Percentiles rank a stretch among this genome's conserved stretches.
These are phyloP conservation scores for Oreochromis mossambicus DNA, from an alignment of 2,797 vertebrate genomes.

Conservation along the genomic window DNA sequence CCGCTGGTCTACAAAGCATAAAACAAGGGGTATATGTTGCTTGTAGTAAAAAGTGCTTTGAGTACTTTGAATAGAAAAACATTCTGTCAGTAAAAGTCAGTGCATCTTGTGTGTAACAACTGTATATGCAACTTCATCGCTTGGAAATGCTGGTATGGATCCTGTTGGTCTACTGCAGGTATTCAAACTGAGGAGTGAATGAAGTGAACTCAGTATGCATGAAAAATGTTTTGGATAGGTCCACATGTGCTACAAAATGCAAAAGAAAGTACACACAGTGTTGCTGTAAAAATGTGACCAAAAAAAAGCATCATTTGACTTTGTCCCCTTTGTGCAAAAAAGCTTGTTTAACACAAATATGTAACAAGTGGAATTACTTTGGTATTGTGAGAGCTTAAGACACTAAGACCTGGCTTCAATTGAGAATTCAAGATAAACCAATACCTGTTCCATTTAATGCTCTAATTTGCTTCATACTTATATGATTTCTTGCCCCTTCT, in stretches of 20 bases:
- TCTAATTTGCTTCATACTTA: neutral
- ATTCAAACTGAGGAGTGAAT: accelerated
- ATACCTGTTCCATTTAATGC: neutral
- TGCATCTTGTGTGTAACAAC: neutral
- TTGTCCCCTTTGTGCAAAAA: neutral
- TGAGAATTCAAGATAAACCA: neutral
- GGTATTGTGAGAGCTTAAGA: neutral
- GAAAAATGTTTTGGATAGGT: neutral
- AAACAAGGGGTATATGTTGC: neutral
- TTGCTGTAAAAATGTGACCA: too few species aligned
- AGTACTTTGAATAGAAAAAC: neutral
- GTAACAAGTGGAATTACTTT: neutral
- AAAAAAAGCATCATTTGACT: too few species aligned
- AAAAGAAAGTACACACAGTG: accelerated
- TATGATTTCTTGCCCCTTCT: accelerated
- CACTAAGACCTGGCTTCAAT: neutral
- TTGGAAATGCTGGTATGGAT: neutral
- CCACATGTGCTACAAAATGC: accelerated
- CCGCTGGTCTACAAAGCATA: neutral
- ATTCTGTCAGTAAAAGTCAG: neutral
- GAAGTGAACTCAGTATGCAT: neutral
- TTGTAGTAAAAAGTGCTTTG: neutral
- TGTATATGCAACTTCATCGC: neutral
- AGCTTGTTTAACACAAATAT: neutral
- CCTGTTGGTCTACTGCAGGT: neutral